A percentile compares a stretch with the other conserved stretches of the same genome.
These are phyloP conservation scores for Thamnophis sirtalis DNA, from an alignment of 2,113 vertebrate genomes.

Conservation along the genomic window DNA sequence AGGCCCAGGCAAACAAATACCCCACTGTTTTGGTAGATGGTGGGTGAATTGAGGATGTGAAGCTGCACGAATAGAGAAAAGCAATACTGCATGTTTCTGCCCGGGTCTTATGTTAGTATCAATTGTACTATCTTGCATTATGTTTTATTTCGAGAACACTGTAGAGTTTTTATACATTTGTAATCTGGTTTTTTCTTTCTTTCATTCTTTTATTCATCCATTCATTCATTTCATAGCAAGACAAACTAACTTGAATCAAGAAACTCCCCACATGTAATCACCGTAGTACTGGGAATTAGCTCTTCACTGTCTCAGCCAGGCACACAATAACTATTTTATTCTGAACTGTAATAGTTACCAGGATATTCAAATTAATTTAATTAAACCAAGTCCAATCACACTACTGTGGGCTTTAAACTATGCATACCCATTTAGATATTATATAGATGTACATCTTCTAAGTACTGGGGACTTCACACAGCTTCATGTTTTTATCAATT, in stretches of 20 bases:
- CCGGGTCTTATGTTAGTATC: not conserved
- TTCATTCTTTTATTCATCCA: not conserved
- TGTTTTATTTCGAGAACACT: accelerated
- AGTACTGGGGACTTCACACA: slow-evolving; percentile 37
- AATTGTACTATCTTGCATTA: not conserved
- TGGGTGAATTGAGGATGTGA: not conserved
- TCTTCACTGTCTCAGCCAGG: slow-evolving; percentile 42
- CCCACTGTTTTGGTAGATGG: not conserved
- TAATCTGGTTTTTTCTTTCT: not conserved
- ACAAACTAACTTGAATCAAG: slow-evolving; percentile 24
- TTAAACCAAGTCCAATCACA: slow-evolving; percentile 62
- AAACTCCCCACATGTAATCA: slow-evolving; percentile 27
- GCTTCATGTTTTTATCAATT: slow-evolving; percentile 51
- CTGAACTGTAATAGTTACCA: slow-evolving; percentile 51
- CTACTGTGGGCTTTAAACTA: slow-evolving; percentile 56
- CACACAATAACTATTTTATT: slow-evolving; percentile 51
- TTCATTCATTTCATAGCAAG: not conserved
- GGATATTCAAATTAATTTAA: slow-evolving; percentile 59
- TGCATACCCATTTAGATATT: slow-evolving; percentile 56
- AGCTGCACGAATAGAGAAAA: not conserved
- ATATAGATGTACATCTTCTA: slow-evolving; percentile 58
- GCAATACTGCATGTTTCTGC: not conserved
- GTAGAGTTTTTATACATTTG: not conserved
- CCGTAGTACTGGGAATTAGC: not conserved
- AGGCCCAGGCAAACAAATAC: not conserved